A percentile compares a stretch with the other conserved stretches of the same genome.
Conservation (phyloP, 1,140 invertebrate species). For the Leptopilina clavipes region DNA sequence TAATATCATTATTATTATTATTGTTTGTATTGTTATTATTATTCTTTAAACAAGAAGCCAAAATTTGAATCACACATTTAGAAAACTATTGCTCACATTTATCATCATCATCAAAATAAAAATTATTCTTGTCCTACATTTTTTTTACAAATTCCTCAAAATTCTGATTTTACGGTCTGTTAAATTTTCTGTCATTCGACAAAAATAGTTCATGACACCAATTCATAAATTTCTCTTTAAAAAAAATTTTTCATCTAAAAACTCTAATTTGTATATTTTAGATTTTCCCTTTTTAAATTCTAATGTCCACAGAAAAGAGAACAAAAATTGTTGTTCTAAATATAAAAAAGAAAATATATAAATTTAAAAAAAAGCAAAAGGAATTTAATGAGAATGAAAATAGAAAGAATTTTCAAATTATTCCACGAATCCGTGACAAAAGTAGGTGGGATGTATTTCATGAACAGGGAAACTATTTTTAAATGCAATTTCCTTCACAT, state of each 20-base stretch:
- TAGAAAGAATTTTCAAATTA: neutral
- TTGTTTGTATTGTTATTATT: too few relatives aligned
- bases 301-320: too few relatives aligned
- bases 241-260: too few relatives aligned
- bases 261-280: too few relatives aligned
- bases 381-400: neutral
- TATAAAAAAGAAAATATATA: too few relatives aligned
- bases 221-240: too few relatives aligned
- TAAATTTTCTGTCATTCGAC: neutral
- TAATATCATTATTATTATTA: too few relatives aligned
- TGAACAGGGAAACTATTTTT: constrained; percentile 25
- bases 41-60: too few relatives aligned
- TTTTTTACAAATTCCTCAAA: neutral
- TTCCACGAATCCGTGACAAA: neutral
- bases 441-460: neutral
- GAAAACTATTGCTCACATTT: too few relatives aligned
- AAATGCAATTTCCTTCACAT: neutral
- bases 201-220: neutral
- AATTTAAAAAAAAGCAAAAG: too few relatives aligned
- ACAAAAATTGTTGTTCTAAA: too few relatives aligned
- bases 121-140: neutral
- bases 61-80: neutral
- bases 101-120: neutral
- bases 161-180: neutral
- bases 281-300: too few relatives aligned